Evolutionary conservation across 64 coral and sea anemone genomes (phyloP).

Genomic region (Pocillopora damicornis): DNA sequence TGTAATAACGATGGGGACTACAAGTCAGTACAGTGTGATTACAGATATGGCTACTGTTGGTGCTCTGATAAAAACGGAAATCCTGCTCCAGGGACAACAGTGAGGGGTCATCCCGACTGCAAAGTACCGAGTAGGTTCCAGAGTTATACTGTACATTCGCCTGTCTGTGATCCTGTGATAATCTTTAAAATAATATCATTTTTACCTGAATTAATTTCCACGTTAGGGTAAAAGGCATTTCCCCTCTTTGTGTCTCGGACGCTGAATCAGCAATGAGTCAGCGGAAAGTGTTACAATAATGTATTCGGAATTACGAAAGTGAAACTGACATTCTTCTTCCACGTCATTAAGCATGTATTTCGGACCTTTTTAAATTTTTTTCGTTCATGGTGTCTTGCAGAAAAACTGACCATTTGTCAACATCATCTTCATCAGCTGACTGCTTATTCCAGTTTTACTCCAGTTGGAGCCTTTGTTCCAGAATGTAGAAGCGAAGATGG

Average conservation of each 20-base stretch:
- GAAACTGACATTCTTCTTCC: too few relatives aligned
- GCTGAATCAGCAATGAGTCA: too few relatives aligned
- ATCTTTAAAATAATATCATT: too few relatives aligned
- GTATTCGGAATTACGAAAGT: too few relatives aligned
- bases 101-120: conserved; percentile 45
- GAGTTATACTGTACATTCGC: not conserved
- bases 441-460: conserved; percentile 50
- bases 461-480: conserved; percentile 34
- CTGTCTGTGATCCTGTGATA: too few relatives aligned
- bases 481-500: conserved; percentile 49
- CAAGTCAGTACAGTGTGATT: conserved; percentile 50
- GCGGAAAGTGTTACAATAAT: too few relatives aligned
- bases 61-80: conserved; percentile 49
- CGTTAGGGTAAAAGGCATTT: too few relatives aligned
- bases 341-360: too few relatives aligned
- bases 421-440: conserved; percentile 37
- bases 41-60: conserved; percentile 64
- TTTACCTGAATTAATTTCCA: too few relatives aligned
- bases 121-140: conserved; percentile 14
- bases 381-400: not conserved
- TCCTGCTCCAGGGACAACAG: conserved; percentile 39
- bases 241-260: too few relatives aligned
- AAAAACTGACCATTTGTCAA: conserved; percentile 40
- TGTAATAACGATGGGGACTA: conserved; percentile 40
- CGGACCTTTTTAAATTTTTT: too few relatives aligned